Evolutionary conservation across 1,140 invertebrate species (phyloP).

Genomic region (Drosophila sucinea): DNA sequence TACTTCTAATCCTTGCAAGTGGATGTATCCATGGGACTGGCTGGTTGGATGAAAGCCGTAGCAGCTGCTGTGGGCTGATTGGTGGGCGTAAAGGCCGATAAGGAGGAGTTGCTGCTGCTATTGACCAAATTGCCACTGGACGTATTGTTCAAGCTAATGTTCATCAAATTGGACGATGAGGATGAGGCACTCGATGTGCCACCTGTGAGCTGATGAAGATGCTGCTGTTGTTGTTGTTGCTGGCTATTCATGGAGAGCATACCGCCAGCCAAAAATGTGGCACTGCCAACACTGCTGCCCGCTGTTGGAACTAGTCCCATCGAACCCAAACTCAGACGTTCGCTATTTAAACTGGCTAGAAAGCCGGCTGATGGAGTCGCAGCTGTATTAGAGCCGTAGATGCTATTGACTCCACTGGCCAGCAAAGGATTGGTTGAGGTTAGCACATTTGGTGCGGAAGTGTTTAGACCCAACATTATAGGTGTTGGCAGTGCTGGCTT

Average conservation of each 20-base stretch:
- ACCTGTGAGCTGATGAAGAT: conserved; percentile 23
- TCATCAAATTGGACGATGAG: conserved; percentile 74
- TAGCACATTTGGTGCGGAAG: conserved; percentile 83
- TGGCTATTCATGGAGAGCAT: conserved; percentile 55
- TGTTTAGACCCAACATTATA: conserved; percentile 75
- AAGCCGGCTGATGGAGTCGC: conserved; percentile 44
- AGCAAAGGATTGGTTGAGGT: conserved; percentile 67
- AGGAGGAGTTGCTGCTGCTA: conserved; percentile 72
- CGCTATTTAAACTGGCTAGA: conserved; percentile 62
- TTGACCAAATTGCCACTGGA: conserved; percentile 71
- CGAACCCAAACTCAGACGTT: conserved; percentile 67
- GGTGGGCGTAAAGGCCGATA: conserved; percentile 78
- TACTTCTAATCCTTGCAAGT: conserved; percentile 75
- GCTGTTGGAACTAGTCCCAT: conserved; percentile 17
- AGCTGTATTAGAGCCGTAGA: conserved; percentile 16
- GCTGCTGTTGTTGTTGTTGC: conserved; percentile 1
- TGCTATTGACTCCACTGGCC: conserved; percentile 36
- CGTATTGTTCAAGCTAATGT: conserved; percentile 75
- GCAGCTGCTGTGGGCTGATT: conserved; percentile 66
- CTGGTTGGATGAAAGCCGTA: conserved; percentile 84
- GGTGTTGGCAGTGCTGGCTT: conserved; percentile 88
- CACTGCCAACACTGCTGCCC: conserved; percentile 27
- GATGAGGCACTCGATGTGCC: conserved; percentile 52
- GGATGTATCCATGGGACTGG: conserved; percentile 88
- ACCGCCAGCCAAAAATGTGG: conserved; percentile 67